Base-by-base conservation (phyloP, 2,888 invertebrate species). In the Drosophila meridionalis region DNA sequence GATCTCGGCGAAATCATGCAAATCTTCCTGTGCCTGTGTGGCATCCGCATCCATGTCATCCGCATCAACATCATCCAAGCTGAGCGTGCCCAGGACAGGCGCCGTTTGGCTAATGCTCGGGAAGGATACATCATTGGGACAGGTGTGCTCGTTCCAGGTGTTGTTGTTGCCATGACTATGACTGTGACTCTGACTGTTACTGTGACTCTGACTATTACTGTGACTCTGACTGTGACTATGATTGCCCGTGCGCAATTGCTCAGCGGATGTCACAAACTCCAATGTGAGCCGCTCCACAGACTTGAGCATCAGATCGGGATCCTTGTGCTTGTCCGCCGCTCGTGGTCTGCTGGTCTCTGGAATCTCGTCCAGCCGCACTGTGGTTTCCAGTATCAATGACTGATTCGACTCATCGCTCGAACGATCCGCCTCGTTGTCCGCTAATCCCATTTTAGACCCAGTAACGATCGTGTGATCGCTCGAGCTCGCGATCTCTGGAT, bases 111-210 rank as follows among this genome's bases (percentile, higher is more conserved):
- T 97, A 63, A 97, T 95, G 58, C 96, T 97, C 0, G 97, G 97
- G 92, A 97, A 97, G 0, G 97, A 96, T 40, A 96, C 94, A 90
- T 97, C 96, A 91, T 96, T 96, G 0, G 96, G 96, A 60, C 95
- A 95, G 1, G 96, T 95, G 91, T 96, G 96, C 64, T 97, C 97
- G 87, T 96, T 96, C 97, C 97, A 97, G 0, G 96, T 97, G 90
- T 96, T 96, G 74, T 92, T 76, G 8, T 58, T 58, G 8, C 43
- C 45, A 34, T 58, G 58, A 34, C 58, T 52, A 34, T 52, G 52
- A 36, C 52, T 52, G 6, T 52, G 50, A 50, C 52, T 52, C 3
- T 34, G 52, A 52, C 69, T 79, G 2, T 77, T 58, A 30, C 66
- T 75, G 2, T 57, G 34, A 14, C 55, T 47, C 5, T 47, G 47